phyloP scores from a whole-genome alignment of 1,140 invertebrate species.

The Bemisia tabaci region DNA sequence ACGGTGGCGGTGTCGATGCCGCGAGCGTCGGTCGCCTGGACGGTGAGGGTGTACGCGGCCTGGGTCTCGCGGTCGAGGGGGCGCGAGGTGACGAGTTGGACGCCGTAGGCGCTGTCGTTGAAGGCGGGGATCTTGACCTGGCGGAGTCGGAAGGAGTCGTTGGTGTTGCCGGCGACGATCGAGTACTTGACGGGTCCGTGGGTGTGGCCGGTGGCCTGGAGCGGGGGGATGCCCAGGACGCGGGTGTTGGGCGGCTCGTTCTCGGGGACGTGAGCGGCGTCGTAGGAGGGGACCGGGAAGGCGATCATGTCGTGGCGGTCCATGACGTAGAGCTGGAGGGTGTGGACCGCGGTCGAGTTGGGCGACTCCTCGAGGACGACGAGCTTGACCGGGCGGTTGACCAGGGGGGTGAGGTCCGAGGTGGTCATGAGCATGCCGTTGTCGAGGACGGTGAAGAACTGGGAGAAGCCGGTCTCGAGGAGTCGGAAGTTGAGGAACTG shows the following conservation, averaged over 20 bases:
- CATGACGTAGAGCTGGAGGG: slow-evolving; percentile 64
- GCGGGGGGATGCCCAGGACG: slow-evolving; percentile 48
- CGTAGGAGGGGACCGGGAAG: slow-evolving; percentile 53
- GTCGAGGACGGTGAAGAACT: slow-evolving; percentile 73
- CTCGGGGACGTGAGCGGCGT: slow-evolving; percentile 47
- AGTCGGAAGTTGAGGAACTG: slow-evolving; percentile 42
- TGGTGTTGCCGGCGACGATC: slow-evolving; percentile 56
- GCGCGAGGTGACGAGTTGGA: slow-evolving; percentile 53
- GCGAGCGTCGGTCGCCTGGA: slow-evolving; percentile 58
- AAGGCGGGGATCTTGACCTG: slow-evolving; percentile 36
- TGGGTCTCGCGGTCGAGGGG: slow-evolving; percentile 57
- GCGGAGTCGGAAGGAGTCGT: slow-evolving; percentile 52
- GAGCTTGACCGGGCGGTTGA: slow-evolving; percentile 62
- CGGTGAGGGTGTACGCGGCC: slow-evolving; percentile 48
- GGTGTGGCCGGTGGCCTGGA: slow-evolving; percentile 35
- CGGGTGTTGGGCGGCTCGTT: slow-evolving; percentile 52
- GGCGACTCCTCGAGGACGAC: slow-evolving; percentile 64
- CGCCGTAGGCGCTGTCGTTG: slow-evolving; percentile 39
- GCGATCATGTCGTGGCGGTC: slow-evolving; percentile 63
- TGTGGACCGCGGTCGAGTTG: slow-evolving; percentile 62
- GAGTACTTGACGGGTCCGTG: slow-evolving; percentile 45
- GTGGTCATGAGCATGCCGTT: slow-evolving; percentile 84
- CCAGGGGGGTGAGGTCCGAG: slow-evolving; percentile 60
- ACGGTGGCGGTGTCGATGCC: slow-evolving; percentile 57
- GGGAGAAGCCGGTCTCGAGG: slow-evolving; percentile 58